Evolutionary conservation across 2,113 vertebrate species (phyloP), one percentile per base, ranked within the genome.

Genomic region (Salvelinus namaycush): DNA sequence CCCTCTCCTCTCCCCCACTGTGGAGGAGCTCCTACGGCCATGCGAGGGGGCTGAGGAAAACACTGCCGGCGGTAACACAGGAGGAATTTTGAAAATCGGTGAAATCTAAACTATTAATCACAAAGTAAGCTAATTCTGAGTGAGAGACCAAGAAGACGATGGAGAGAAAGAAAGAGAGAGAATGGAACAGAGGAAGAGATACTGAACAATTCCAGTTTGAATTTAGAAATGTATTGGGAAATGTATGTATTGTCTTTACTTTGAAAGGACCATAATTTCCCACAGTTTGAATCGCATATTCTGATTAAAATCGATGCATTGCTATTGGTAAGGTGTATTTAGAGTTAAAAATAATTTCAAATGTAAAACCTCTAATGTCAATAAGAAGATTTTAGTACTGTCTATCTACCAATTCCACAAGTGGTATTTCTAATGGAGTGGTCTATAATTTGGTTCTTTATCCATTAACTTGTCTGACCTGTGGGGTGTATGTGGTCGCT

Each of bases 381-480:
- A 29, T 54, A 9, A 49, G 24, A 29, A 1, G 26, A 29, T 4
- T 77, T 72, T 73, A 59, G 44, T 57, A 65, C 75, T 86, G 70
- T 77, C 81, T 83, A 67, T 49, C 57, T 1, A 67, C 65, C 57
- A 71, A 68, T 65, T 44, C 73, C 79, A 83, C 84, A 78, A 81
- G 81, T 80, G 84, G 68, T 59, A 71, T 81, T 76, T 81, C 78
- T 64, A 75, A 22, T 62, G n/a, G 51, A 79, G 79, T 80, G 76
- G 72, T 83, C 69, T 75, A 79, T 82, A 84, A 82, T 27, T 13
- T 66, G 79, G 20, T 62, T 80, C 82, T 81, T 73, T 73, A 77
- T 83, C 85, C 80, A 86, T 88, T 84, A 87, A 77, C 80, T 73
- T 44, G 39, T 77, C 79, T 79, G 86, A 80, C 80, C 49, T 79